phyloP scores from a whole-genome alignment of 2,113 vertebrate genomes.

The Toxostoma redivivum region DNA sequence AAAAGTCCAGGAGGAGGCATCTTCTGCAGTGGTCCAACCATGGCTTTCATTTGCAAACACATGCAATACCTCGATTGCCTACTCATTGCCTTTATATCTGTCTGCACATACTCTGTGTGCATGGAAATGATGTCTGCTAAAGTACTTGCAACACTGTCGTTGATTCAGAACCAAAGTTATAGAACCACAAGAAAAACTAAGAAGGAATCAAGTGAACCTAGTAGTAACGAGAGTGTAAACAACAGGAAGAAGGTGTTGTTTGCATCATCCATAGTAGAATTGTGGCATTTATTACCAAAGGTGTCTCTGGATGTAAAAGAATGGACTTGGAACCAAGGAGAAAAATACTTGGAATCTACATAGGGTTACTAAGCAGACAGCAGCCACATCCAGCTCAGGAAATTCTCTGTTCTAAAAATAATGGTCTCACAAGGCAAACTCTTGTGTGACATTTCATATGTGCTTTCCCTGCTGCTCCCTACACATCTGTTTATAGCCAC shows the following conservation, averaged over 20 bases:
- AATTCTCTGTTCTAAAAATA: conserved; percentile 46
- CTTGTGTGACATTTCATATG: background rate
- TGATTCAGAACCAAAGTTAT: fast-evolving
- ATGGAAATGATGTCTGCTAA: background rate
- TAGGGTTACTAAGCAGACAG: background rate
- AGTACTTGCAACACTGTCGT: background rate
- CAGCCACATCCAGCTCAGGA: background rate
- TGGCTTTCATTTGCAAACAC: background rate
- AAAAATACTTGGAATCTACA: background rate
- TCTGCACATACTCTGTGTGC: background rate
- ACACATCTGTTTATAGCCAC: background rate
- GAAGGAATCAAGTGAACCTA: background rate
- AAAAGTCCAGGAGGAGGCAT: background rate
- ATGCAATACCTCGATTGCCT: background rate
- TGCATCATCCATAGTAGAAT: background rate
- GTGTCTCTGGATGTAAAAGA: background rate
- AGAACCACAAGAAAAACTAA: background rate
- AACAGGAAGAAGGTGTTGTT: background rate
- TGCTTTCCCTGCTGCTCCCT: background rate
- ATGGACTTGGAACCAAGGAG: background rate
- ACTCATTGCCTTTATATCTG: background rate
- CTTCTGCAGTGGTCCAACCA: background rate
- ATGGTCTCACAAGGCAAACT: background rate
- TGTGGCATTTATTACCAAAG: background rate
- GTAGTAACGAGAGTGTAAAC: background rate